Percentiles rank a stretch among this genome's conserved stretches.
Conservation (phyloP, 92 coral and sea anemone species). For the Phenganax stokvisi region DNA sequence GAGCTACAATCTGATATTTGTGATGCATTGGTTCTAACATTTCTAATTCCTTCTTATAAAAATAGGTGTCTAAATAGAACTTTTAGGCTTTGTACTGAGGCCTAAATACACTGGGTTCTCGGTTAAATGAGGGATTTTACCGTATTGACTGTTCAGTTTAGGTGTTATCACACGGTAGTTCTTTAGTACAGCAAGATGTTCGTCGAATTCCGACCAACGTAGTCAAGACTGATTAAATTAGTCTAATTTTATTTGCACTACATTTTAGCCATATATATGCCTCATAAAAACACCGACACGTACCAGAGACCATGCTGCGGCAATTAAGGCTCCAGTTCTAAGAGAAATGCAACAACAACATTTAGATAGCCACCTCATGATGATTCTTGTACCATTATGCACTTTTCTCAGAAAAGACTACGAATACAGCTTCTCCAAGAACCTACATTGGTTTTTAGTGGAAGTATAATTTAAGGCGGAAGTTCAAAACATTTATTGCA, state of each 20-base stretch:
- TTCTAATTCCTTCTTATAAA: no score
- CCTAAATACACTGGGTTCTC: no score
- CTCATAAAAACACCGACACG: neutral
- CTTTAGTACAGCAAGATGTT: no score
- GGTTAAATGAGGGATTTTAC: no score
- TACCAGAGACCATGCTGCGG: constrained; percentile 34
- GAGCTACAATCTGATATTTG: no score
- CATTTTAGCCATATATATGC: no score
- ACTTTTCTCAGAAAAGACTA: no score
- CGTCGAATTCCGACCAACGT: neutral
- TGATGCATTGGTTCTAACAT: no score
- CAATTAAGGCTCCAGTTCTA: constrained; percentile 22
- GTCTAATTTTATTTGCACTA: neutral
- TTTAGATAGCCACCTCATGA: constrained; percentile 34
- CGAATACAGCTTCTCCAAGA: neutral
- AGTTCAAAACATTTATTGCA: constrained; percentile 2
- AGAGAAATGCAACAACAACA: constrained; percentile 28
- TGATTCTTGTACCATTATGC: neutral
- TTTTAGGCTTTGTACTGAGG: no score
- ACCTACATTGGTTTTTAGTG: neutral
- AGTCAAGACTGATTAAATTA: neutral
- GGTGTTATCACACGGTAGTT: no score
- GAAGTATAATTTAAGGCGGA: constrained; percentile 4
- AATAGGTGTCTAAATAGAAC: no score
- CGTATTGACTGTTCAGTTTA: no score